These are phyloP conservation scores for Halichondria panicea DNA, from an alignment of 37 sponge, comb jelly and placozoan species.

Conservation along the genomic window DNA sequence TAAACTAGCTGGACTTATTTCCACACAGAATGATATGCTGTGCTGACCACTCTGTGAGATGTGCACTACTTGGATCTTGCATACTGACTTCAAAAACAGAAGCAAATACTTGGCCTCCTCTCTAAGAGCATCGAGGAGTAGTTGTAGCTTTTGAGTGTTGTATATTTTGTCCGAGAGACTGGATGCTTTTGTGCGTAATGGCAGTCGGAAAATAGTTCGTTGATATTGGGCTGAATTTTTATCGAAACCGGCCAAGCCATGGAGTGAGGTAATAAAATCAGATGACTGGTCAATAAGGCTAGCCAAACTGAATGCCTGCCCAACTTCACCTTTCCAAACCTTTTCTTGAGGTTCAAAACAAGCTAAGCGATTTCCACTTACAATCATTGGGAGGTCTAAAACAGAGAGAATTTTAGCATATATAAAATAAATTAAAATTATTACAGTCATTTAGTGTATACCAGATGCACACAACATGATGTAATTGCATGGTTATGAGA, in stretches of 20 bases:
- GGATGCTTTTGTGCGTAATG: slow-evolving; percentile 31
- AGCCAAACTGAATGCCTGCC: neutral
- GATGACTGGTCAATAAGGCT: neutral
- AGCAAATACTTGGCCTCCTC: slow-evolving; percentile 29
- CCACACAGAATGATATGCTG: neutral
- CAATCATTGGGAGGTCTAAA: slow-evolving; percentile 59
- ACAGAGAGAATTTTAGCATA: too few species aligned
- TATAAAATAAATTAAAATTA: too few species aligned
- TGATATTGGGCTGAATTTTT: neutral
- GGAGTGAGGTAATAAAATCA: slow-evolving; percentile 14
- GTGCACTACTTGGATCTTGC: slow-evolving; percentile 13
- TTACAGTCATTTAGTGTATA: too few species aligned
- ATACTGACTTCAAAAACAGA: slow-evolving; percentile 32
- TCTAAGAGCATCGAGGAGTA: slow-evolving; percentile 15
- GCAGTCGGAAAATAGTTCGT: slow-evolving; percentile 70
- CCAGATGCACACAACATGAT: too few species aligned
- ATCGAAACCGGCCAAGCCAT: slow-evolving; percentile 27
- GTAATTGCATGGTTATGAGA: too few species aligned
- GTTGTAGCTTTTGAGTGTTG: neutral
- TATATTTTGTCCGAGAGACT: slow-evolving; percentile 12
- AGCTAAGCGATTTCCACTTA: slow-evolving; percentile 47
- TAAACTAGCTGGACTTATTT: neutral
- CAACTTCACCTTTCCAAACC: too few species aligned
- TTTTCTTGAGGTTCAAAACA: slow-evolving; percentile 63
- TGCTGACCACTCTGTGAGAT: neutral